Conservation (phyloP, 2,113 vertebrate genomes). For the Oncorhynchus kisutch region DNA sequence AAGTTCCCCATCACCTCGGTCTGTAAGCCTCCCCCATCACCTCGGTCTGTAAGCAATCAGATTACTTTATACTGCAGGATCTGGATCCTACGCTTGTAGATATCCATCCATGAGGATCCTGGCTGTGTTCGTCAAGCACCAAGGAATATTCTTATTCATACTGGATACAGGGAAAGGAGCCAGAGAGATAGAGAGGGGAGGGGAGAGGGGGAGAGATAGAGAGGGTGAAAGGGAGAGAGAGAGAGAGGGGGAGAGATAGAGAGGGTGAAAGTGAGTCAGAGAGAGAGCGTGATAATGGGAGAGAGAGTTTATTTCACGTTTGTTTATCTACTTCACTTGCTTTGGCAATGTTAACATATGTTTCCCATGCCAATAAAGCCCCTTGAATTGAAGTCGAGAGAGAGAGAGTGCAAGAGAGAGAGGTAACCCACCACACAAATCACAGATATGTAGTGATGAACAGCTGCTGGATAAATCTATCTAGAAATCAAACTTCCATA, state of each 20-base stretch:
- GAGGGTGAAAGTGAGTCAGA: too few species aligned
- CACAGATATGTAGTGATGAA: constrained; percentile 37
- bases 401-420: too few species aligned
- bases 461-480: constrained; percentile 51
- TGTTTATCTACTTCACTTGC: too few species aligned
- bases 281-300: too few species aligned
- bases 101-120: constrained; percentile 45
- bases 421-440: constrained; percentile 1
- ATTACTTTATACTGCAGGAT: constrained; percentile 36
- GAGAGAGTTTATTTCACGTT: too few species aligned
- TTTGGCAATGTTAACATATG: too few species aligned
- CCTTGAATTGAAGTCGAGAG: too few species aligned
- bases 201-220: too few species aligned
- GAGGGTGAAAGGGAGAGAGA: too few species aligned
- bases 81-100: constrained; percentile 40
- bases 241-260: too few species aligned
- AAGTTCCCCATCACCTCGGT: constrained; percentile 26
- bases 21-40: constrained; percentile 37
- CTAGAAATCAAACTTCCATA: constrained; percentile 24
- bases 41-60: constrained; percentile 24
- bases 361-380: too few species aligned
- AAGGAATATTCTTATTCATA: constrained; percentile 8
- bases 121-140: constrained; percentile 36
- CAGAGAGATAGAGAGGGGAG: neutral
- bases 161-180: neutral